Percentiles rank a stretch among this genome's conserved stretches.
Conservation (phyloP, 2,888 invertebrate genomes). For the Phalera bucephala region DNA sequence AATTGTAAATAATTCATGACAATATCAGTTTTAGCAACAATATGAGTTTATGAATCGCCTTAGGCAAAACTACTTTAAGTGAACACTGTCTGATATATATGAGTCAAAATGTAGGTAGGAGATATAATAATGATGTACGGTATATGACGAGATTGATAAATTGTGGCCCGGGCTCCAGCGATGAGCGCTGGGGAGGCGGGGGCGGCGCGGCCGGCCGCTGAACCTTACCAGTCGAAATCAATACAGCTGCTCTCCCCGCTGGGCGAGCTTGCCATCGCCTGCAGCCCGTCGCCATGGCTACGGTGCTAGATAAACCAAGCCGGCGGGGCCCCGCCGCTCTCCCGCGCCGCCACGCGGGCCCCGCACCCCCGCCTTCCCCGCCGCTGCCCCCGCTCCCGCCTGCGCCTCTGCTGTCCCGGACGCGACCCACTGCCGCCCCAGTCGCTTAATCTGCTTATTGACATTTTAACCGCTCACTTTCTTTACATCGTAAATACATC, state of each 20-base stretch:
- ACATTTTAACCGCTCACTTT: slow-evolving; percentile 28
- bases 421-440: slow-evolving; percentile 20
- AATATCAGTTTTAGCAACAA: too few relatives aligned
- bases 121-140: slow-evolving; percentile 2
- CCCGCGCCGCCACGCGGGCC: slow-evolving; percentile 20
- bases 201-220: slow-evolving; percentile 62
- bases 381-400: too few relatives aligned
- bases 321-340: slow-evolving; percentile 33
- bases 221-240: slow-evolving; percentile 78
- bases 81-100: too few relatives aligned
- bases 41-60: too few relatives aligned
- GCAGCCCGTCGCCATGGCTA: slow-evolving; percentile 73
- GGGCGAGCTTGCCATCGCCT: slow-evolving; percentile 56
- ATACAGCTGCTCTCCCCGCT: slow-evolving; percentile 83
- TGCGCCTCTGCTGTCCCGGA: too few relatives aligned
- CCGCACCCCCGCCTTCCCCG: slow-evolving; percentile 13
- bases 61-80: too few relatives aligned
- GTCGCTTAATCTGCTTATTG: slow-evolving; percentile 16
- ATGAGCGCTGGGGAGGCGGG: slow-evolving; percentile 45
- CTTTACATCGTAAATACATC: slow-evolving; percentile 25
- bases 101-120: too few relatives aligned
- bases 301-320: slow-evolving; percentile 55
- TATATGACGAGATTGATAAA: slow-evolving; percentile 12
- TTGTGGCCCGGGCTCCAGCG: slow-evolving; percentile 33
- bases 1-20: too few relatives aligned